Conservation (phyloP, 92 coral and sea anemone genomes). For the Siderastrea radians region DNA sequence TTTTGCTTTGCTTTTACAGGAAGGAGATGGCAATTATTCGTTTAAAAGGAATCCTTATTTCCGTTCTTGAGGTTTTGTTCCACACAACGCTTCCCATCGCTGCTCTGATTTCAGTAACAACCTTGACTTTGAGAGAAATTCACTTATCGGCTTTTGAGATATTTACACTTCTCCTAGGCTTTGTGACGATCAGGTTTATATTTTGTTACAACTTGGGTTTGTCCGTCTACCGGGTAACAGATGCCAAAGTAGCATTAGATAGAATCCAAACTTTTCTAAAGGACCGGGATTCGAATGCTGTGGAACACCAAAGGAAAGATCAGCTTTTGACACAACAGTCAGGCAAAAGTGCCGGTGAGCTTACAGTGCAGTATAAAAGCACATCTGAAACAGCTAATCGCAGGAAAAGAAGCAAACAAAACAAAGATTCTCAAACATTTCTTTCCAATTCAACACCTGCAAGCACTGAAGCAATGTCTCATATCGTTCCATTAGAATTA, state of each 20-base stretch:
- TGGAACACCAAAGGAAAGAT: neutral
- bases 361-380: neutral
- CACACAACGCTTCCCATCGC: neutral
- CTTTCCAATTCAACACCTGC: neutral
- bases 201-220: conserved; percentile 3
- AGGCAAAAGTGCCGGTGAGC: neutral
- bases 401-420: neutral
- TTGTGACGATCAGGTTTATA: neutral
- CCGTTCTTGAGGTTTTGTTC: neutral
- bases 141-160: neutral
- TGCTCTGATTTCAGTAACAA: neutral
- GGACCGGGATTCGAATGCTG: neutral
- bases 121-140: neutral
- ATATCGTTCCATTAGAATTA: neutral
- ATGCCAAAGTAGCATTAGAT: conserved; percentile 7
- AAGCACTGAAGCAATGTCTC: neutral
- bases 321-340: neutral
- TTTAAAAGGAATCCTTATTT: neutral
- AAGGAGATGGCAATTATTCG: neutral
- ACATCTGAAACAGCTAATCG: neutral
- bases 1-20: neutral
- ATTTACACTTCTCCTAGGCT: neutral
- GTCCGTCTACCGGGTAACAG: neutral
- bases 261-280: neutral
- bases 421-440: neutral